Conservation (phyloP, 2,797 vertebrate species). For the Fistularia tabacaria region DNA sequence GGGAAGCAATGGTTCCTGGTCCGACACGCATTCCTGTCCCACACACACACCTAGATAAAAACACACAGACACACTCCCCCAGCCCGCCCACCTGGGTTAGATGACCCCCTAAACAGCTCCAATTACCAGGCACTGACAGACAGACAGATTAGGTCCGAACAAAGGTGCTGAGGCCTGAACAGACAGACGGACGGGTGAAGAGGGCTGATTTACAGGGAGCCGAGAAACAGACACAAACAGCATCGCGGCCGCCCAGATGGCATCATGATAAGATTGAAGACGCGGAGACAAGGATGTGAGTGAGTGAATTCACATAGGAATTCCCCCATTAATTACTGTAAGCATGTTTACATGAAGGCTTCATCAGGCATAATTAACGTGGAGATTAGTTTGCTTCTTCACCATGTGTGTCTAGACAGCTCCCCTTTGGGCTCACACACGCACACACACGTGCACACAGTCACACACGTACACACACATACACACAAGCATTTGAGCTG, state of each 20-base stretch:
- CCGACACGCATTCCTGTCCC: conserved; percentile 75
- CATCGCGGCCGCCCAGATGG: conserved; percentile 13
- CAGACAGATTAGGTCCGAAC: conserved; percentile 84
- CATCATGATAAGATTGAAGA: not conserved
- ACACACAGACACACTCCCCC: conserved; percentile 50
- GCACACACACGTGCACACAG: conserved; percentile 5
- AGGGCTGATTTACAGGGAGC: too few species aligned
- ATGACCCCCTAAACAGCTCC: conserved; percentile 90
- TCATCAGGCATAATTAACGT: conserved; percentile 39
- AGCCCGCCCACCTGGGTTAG: conserved; percentile 81
- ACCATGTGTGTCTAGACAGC: conserved; percentile 22
- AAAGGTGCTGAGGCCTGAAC: conserved; percentile 72
- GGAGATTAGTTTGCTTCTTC: conserved; percentile 51
- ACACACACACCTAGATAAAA: conserved; percentile 44
- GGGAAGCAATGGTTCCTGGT: conserved; percentile 73
- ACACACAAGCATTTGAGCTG: conserved; percentile 14
- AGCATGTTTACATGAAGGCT: conserved; percentile 43
- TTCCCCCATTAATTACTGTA: conserved; percentile 51
- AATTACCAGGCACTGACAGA: conserved; percentile 95
- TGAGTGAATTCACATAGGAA: conserved; percentile 28
- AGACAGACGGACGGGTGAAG: conserved; percentile 55
- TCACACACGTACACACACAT: not conserved
- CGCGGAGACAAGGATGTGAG: conserved; percentile 12
- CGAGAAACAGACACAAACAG: conserved; percentile 6
- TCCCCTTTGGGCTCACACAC: too few species aligned